Base-by-base conservation (phyloP, 1,140 invertebrate genomes). In the Pararge aegeria region DNA sequence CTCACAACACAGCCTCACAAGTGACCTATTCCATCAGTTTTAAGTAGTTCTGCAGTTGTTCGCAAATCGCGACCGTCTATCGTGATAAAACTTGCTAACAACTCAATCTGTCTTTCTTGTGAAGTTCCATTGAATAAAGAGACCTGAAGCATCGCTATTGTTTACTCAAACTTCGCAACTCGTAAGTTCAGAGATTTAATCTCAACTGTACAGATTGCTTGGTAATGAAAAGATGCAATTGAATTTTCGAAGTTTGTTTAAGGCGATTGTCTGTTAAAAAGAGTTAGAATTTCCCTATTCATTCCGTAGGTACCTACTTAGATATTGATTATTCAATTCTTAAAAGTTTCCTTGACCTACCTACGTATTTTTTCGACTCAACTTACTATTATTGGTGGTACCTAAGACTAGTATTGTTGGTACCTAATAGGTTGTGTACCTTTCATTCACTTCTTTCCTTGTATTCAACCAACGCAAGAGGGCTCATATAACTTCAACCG, bases 121-220 rank as follows among this genome's bases (percentile, higher is more conserved):
- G 19, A 46, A 46, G 44, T 46, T 46, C 44, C 2, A 46, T 46
- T 46, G 44, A 46, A 46, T 46, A 46, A 46, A 46, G n/a, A 18
- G 21, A 46, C 21, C 44, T 46, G 21, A 46, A 9, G 21, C 44
- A 24, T 12, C 18, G 44, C 19, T 21, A 21, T 46, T 46, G 44
- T 46, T 46, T 42, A 15, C 38, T 2, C n/a, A 18, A 1, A 42
- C 13, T 42, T 42, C 16, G 38, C 16, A 42, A 42, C 16, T 42
- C 16, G 15, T 18, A 42, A 42, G 38, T 42, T 42, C 16, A 5
- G 5, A 42, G 38, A 42, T 42, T 18, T 42, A 42, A 42, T 42
- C 38, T 42, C 16, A 34, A 42, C 38, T 42, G 38, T 2, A 42
- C 13, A 18, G 13, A 42, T 18, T 16, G n/a, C 3, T 42, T 16